Conservation (phyloP, 2,888 invertebrate genomes). For the Taenaris catops region DNA sequence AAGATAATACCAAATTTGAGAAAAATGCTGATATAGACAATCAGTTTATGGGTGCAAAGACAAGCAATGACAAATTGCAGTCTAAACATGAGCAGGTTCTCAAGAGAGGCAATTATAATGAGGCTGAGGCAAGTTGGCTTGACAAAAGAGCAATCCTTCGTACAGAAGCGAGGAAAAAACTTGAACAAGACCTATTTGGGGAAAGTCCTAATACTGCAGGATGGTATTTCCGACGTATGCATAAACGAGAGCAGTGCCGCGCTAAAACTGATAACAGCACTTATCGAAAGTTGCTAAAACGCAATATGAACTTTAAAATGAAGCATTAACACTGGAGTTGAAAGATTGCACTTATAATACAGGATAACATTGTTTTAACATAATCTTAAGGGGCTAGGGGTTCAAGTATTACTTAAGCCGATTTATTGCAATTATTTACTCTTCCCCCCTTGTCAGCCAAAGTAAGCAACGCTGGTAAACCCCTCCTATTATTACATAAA, state of each 20-base stretch:
- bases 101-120: conserved; percentile 16
- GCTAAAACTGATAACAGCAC: conserved; percentile 56
- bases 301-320: conserved; percentile 57
- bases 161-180: conserved; percentile 53
- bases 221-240: conserved; percentile 73
- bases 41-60: conserved; percentile 6
- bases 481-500: too few relatives aligned
- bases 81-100: conserved; percentile 21
- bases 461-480: too few relatives aligned
- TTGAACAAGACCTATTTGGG: conserved; percentile 55
- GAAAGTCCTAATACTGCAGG: conserved; percentile 52
- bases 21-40: conserved; percentile 29
- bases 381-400: too few relatives aligned
- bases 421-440: too few relatives aligned
- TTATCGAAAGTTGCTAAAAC: conserved; percentile 47
- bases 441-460: too few relatives aligned
- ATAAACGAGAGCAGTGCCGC: conserved; percentile 64
- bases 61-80: conserved; percentile 32
- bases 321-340: too few relatives aligned
- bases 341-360: too few relatives aligned
- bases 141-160: conserved; percentile 53
- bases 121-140: conserved; percentile 42
- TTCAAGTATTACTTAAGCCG: too few relatives aligned
- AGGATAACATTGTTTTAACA: too few relatives aligned
- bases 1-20: conserved; percentile 31